These are phyloP conservation scores for Scotopteryx bipunctaria DNA, from an alignment of 2,888 invertebrate genomes.

Conservation along the genomic window DNA sequence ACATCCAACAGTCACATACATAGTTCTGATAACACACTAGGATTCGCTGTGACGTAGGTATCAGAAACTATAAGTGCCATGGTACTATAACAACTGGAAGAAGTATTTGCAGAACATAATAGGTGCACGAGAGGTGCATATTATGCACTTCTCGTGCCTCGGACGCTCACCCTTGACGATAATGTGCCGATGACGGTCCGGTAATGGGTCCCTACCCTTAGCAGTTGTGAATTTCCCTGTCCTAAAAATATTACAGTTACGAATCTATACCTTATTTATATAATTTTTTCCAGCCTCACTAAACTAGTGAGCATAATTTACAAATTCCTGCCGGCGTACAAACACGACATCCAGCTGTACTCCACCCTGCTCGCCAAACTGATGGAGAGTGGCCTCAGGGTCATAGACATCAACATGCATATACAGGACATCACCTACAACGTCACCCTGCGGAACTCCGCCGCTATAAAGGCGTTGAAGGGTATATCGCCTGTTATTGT, in stretches of 20 bases:
- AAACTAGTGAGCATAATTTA: conserved; percentile 58
- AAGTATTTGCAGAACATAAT: too few relatives aligned
- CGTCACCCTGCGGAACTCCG: conserved; percentile 64
- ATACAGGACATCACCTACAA: conserved; percentile 71
- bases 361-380: conserved; percentile 70
- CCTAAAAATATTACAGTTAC: not conserved
- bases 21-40: too few relatives aligned
- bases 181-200: too few relatives aligned
- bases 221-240: too few relatives aligned
- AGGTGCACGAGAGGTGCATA: too few relatives aligned
- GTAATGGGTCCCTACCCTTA: too few relatives aligned
- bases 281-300: conserved; percentile 56
- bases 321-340: conserved; percentile 60
- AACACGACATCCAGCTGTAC: conserved; percentile 67
- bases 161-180: too few relatives aligned
- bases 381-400: conserved; percentile 62
- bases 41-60: too few relatives aligned
- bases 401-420: conserved; percentile 65
- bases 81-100: too few relatives aligned
- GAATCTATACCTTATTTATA: not conserved
- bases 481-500: conserved; percentile 56
- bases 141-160: too few relatives aligned
- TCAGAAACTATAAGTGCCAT: too few relatives aligned
- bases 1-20: too few relatives aligned
- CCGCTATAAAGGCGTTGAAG: conserved; percentile 58